Percentiles rank a stretch among this genome's conserved stretches.
phyloP scores from a whole-genome alignment of 2,888 invertebrate species.

The Ochlodes sylvanus region DNA sequence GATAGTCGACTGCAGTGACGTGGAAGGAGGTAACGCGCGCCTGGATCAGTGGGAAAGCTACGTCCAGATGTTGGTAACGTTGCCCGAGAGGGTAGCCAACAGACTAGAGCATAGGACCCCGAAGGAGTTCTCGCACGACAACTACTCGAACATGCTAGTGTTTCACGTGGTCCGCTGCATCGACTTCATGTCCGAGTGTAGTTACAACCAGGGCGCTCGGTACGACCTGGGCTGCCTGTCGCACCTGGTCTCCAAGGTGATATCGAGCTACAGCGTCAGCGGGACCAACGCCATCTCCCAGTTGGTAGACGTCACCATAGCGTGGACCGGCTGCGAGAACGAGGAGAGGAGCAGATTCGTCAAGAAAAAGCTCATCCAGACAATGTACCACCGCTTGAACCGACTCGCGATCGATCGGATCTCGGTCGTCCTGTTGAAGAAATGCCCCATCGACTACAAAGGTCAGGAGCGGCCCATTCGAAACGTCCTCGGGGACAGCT shows the following conservation, averaged over 20 bases:
- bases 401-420: slow-evolving; percentile 85
- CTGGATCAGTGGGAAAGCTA: slow-evolving; percentile 78
- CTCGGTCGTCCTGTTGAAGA: slow-evolving; percentile 82
- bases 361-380: slow-evolving; percentile 74
- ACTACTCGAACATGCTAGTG: slow-evolving; percentile 85
- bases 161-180: slow-evolving; percentile 86
- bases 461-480: slow-evolving; percentile 69
- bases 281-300: slow-evolving; percentile 74
- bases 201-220: slow-evolving; percentile 56
- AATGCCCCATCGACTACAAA: slow-evolving; percentile 73
- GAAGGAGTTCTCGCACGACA: slow-evolving; percentile 83
- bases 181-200: slow-evolving; percentile 83
- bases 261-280: slow-evolving; percentile 82
- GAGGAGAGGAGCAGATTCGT: slow-evolving; percentile 62
- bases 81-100: slow-evolving; percentile 90
- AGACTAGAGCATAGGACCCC: slow-evolving; percentile 83
- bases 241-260: slow-evolving; percentile 86
- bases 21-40: slow-evolving; percentile 40
- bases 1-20: slow-evolving; percentile 64
- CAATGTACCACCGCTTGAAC: slow-evolving; percentile 82
- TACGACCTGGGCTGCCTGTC: slow-evolving; percentile 76
- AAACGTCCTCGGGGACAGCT: slow-evolving; percentile 79
- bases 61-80: slow-evolving; percentile 86
- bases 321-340: slow-evolving; percentile 70
- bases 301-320: slow-evolving; percentile 83